Conservation (phyloP, 2,113 vertebrate genomes). For the Brachypodius melanocephalos region DNA sequence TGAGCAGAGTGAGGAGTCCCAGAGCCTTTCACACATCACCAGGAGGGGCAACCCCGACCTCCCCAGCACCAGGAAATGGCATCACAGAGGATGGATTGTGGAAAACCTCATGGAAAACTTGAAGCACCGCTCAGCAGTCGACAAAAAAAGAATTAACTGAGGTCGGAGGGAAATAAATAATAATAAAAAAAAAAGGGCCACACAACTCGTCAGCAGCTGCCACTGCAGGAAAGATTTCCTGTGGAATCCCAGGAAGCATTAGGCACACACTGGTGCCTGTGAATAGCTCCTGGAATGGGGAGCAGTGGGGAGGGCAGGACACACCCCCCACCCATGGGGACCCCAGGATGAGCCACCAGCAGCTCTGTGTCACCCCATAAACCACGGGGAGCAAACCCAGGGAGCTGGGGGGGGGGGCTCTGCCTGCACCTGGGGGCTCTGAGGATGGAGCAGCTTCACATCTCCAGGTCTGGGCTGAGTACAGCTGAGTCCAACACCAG, state of each 20-base stretch:
- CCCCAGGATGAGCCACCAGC: fast-evolving
- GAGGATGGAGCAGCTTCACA: not conserved
- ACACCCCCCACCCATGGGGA: not conserved
- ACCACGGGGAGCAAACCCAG: fast-evolving
- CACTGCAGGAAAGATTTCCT: not conserved
- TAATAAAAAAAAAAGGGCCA: not conserved
- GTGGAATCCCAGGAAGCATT: not conserved
- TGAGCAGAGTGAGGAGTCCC: not conserved
- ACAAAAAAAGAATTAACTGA: not conserved
- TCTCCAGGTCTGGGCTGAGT: not conserved
- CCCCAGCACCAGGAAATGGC: not conserved
- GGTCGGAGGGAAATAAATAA: not conserved
- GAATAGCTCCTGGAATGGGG: not conserved
- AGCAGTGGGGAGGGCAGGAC: not conserved
- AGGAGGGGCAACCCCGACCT: not conserved
- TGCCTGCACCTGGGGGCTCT: fast-evolving
- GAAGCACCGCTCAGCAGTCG: not conserved
- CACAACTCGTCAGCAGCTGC: constrained; percentile 38
- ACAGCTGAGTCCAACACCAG: not conserved
- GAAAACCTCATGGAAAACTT: constrained; percentile 24
- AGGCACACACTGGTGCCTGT: not conserved
- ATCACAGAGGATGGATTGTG: not conserved
- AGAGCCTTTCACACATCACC: not conserved
- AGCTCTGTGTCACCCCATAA: not conserved
- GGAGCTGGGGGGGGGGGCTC: not conserved